These are phyloP conservation scores for Sycophaga agraensis DNA, from an alignment of 1,140 invertebrate species.

Conservation along the genomic window DNA sequence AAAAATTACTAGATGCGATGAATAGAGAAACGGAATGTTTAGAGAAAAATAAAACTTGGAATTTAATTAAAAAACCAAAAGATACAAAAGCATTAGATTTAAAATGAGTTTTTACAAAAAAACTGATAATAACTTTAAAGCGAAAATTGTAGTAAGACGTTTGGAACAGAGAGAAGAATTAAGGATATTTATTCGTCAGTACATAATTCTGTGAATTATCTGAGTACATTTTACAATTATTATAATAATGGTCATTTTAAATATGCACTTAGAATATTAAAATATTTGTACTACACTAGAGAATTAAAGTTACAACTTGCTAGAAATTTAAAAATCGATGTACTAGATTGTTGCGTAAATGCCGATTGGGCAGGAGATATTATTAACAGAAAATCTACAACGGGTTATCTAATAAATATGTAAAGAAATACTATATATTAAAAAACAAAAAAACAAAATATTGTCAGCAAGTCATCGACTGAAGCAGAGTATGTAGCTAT, in stretches of 20 bases:
- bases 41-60: no score
- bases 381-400: constrained; percentile 31
- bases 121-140: no score
- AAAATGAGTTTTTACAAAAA: no score
- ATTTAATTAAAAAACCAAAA: no score
- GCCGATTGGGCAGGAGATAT: constrained; percentile 26
- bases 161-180: no score
- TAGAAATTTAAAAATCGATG: neutral
- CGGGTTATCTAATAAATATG: constrained; percentile 24
- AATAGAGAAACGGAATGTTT: no score
- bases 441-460: neutral
- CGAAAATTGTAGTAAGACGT: no score
- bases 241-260: constrained; percentile 2
- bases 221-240: no score
- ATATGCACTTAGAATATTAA: constrained; percentile 16
- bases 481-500: neutral
- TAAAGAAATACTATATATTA: constrained; percentile 5
- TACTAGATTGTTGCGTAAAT: constrained; percentile 26
- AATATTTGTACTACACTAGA: constrained; percentile 13
- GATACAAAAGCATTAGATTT: no score
- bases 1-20: no score
- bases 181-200: no score
- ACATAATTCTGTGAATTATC: no score
- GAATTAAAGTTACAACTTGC: neutral
- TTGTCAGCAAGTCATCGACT: neutral